Base-by-base conservation (phyloP, 2,113 vertebrate species). In the Indicator maculatus region DNA sequence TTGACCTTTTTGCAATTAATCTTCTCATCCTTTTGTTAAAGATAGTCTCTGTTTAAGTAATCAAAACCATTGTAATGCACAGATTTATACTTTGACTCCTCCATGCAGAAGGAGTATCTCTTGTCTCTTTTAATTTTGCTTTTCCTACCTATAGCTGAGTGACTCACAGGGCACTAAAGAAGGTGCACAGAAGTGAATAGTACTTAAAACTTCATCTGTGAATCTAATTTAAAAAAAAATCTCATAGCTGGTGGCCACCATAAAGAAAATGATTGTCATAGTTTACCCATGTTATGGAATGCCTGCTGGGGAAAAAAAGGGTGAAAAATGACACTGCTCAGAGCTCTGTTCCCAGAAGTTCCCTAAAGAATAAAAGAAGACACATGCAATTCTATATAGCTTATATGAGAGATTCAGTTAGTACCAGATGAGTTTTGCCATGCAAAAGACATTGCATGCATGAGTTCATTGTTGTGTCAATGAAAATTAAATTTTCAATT, bases 321-420 rank as follows among this genome's bases (percentile, higher is more conserved):
- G 21, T 60, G 33, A 77, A 79, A 63, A 89, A 50, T 59, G 66
- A 69, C 23, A 19, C 74, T 66, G 15, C 72, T 79, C 67, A 63
- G 88, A 91, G 59, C 50, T 88, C 74, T 89, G 66, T 82, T 93
- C 61, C 77, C 45, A 61, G 36, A 80, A 93, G 56, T 66, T 63
- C 38, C 36, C 73, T 85, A 53, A 78, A 77, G 56, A 91, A 67
- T 61, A 80, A 80, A 76, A 31, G 44, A 74, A 91, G 93, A 81
- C 31, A 41, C 4, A 7, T 82, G 63, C 30, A 47, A 24, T 67
- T 88, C 52, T 70, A 4, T 64, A 70, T 18, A 66, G 36, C 60
- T 79, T 47, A 20, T 39, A 15, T 75, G 65, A 91, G 53, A 88
- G 36, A 64, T 70, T 71, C 64, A 36, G 55, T 84, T 86, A 85